phyloP scores from a whole-genome alignment of 2,888 invertebrate species.

The Cheiracanthium punctorium region DNA sequence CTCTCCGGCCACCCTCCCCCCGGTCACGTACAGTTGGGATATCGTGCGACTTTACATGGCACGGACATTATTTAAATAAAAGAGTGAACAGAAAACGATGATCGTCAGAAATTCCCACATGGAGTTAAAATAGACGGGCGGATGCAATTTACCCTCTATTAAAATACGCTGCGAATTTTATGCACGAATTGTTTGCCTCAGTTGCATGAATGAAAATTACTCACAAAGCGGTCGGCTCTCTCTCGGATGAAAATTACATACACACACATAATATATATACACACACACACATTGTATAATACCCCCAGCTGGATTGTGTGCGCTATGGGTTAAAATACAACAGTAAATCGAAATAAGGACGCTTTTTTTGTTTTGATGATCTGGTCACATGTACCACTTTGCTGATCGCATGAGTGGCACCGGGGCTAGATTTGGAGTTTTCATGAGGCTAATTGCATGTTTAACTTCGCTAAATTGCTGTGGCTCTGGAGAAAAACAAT shows the following conservation, averaged over 20 bases:
- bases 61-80: constrained; percentile 20
- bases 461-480: no score
- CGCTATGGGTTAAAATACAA: not conserved
- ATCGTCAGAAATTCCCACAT: constrained; percentile 16
- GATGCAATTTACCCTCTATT: constrained; percentile 19
- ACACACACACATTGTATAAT: not conserved
- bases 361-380: no score
- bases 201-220: constrained; percentile 14
- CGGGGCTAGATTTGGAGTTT: no score
- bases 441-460: no score
- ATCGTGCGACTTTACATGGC: not conserved
- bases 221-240: not conserved
- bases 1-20: not conserved
- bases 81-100: constrained; percentile 23
- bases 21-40: not conserved
- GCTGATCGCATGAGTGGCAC: no score
- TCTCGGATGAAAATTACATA: not conserved
- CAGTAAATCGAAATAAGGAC: no score
- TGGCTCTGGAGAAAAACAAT: no score
- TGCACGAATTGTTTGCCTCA: constrained; percentile 14
- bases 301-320: not conserved
- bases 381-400: no score
- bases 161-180: constrained; percentile 25
- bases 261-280: no score
- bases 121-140: not conserved